A percentile compares a stretch with the other conserved stretches of the same genome.
Conservation (phyloP, 2,797 vertebrate species). For the Huso huso region DNA sequence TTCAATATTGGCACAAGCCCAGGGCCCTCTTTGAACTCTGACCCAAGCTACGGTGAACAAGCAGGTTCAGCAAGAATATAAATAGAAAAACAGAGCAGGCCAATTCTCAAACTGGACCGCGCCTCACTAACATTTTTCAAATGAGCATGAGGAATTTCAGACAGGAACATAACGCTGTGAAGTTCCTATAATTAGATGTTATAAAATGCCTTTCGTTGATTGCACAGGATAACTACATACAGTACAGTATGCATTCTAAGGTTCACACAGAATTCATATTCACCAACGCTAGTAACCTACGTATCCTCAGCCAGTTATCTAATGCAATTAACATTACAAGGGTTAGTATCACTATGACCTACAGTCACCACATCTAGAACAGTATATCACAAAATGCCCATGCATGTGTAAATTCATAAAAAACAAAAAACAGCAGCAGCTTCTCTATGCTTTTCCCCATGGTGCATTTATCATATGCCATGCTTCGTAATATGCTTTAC, state of each 20-base stretch:
- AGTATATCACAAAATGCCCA: not conserved
- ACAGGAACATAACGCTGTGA: constrained; percentile 13
- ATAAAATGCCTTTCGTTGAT: not conserved
- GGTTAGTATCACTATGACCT: too few relatives aligned
- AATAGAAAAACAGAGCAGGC: too few relatives aligned
- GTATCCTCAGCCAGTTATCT: too few relatives aligned
- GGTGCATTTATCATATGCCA: constrained; percentile 3
- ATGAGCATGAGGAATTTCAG: constrained; percentile 18
- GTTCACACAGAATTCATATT: not conserved
- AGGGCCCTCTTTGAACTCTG: too few relatives aligned
- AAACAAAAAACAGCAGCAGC: not conserved
- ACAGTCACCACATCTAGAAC: not conserved
- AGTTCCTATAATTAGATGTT: constrained; percentile 7
- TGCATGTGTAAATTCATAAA: constrained; percentile 3
- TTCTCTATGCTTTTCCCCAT: constrained; percentile 2
- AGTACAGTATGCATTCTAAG: not conserved
- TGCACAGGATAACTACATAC: not conserved
- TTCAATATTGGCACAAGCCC: too few relatives aligned
- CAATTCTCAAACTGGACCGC: too few relatives aligned
- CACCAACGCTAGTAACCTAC: too few relatives aligned
- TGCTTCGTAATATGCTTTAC: constrained; percentile 19
- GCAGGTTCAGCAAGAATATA: too few relatives aligned
- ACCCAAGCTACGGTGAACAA: too few relatives aligned
- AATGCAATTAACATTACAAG: too few relatives aligned
- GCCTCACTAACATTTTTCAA: too few relatives aligned